Conservation (phyloP, 2,113 vertebrate species). For the Corapipo altera region DNA sequence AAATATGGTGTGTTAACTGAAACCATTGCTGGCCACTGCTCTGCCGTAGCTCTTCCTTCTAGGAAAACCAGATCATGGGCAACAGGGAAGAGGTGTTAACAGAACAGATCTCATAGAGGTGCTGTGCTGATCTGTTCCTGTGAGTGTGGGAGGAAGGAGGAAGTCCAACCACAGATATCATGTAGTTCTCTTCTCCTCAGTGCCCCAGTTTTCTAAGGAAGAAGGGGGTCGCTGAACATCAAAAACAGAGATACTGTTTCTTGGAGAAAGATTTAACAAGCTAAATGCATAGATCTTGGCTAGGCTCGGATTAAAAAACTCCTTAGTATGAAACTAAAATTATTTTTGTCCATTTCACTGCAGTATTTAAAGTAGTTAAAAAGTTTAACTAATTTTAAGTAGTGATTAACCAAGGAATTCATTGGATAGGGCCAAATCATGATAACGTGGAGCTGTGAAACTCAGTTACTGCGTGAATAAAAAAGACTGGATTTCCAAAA, state of each 20-base stretch:
- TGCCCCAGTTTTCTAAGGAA: background rate
- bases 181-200: background rate
- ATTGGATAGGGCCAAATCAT: background rate
- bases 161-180: background rate
- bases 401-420: background rate
- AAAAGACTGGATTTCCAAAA: background rate
- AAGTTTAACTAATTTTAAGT: background rate
- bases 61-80: background rate
- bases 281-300: background rate
- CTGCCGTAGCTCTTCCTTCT: background rate
- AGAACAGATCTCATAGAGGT: background rate
- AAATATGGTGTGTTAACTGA: background rate
- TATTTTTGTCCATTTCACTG: background rate
- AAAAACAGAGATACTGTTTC: background rate
- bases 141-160: background rate
- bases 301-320: background rate
- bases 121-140: background rate
- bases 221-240: background rate
- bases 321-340: background rate
- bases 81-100: background rate
- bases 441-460: background rate
- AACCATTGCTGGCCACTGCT: background rate
- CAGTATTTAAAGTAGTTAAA: background rate
- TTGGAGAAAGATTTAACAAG: background rate
- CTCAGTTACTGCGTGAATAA: background rate